phyloP scores from a whole-genome alignment of 1,140 invertebrate species.

The Tribolium madens region DNA sequence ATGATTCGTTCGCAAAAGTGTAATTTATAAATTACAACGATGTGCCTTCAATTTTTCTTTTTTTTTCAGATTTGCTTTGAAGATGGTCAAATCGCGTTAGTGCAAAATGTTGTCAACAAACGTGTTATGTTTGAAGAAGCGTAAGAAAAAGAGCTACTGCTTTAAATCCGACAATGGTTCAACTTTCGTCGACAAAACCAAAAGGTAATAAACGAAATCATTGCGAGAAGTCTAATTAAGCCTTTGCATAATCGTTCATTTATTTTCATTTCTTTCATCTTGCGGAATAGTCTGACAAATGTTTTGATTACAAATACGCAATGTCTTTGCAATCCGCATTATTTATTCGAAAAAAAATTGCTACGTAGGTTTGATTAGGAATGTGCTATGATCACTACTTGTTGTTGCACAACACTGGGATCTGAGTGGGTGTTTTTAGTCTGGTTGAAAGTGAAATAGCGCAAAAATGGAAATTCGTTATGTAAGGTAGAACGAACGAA shows the following conservation, averaged over 20 bases:
- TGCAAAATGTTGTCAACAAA: slow-evolving; percentile 58
- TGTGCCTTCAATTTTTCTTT: no score
- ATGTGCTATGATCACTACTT: slow-evolving; percentile 35
- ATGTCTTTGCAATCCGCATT: background rate
- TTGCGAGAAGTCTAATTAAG: background rate
- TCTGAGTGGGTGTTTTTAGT: slow-evolving; percentile 4
- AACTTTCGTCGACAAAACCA: background rate
- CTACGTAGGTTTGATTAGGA: slow-evolving; percentile 30
- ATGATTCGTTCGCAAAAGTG: no score
- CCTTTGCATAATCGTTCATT: slow-evolving; percentile 8
- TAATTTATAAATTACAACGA: no score
- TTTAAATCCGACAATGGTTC: slow-evolving; percentile 39
- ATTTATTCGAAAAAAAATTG: background rate
- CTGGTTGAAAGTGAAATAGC: slow-evolving; percentile 2
- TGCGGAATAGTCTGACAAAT: slow-evolving; percentile 9
- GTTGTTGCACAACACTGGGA: slow-evolving; percentile 3
- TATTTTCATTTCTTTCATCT: no score
- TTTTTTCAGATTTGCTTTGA: background rate
- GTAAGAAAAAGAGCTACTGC: slow-evolving; percentile 58
- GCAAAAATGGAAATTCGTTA: slow-evolving; percentile 19
- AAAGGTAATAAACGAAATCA: slow-evolving; percentile 14
- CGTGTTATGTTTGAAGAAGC: slow-evolving; percentile 60
- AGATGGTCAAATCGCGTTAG: no score
- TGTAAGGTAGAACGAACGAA: background rate
- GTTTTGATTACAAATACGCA: background rate